Evolutionary conservation across 2,797 vertebrate genomes (phyloP).

Genomic region (Chaunax sp.): DNA sequence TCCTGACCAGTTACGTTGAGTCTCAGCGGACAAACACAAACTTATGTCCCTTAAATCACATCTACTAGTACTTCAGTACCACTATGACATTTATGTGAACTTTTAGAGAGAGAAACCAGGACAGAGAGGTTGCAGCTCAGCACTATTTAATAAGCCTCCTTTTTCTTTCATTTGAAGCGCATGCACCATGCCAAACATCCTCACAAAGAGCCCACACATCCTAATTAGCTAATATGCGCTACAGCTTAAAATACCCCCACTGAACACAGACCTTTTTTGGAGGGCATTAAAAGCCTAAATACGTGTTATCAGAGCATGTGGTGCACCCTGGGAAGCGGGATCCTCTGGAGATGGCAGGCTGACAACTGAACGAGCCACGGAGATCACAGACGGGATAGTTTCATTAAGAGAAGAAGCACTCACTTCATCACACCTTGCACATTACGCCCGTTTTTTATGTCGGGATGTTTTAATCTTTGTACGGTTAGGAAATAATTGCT

Average conservation of each 20-base stretch:
- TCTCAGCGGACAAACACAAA: conserved; percentile 26
- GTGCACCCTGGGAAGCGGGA: conserved; percentile 64
- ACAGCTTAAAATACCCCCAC: conserved; percentile 73
- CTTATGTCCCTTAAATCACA: conserved; percentile 24
- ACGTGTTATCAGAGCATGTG: conserved; percentile 75
- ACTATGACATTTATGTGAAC: conserved; percentile 62
- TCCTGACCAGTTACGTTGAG: conserved; percentile 5
- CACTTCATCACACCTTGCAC: conserved; percentile 68
- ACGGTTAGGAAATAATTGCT: conserved; percentile 62
- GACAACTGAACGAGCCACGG: conserved; percentile 57
- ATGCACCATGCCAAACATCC: conserved; percentile 70
- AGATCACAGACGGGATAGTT: conserved; percentile 74
- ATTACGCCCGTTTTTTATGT: conserved; percentile 63
- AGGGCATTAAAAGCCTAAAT: conserved; percentile 73
- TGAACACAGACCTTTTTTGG: conserved; percentile 63
- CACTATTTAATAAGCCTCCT: conserved; percentile 71
- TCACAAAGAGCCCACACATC: conserved; percentile 71
- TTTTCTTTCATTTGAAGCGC: conserved; percentile 72
- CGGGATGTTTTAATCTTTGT: conserved; percentile 69
- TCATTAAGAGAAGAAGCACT: conserved; percentile 64
- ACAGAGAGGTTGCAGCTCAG: conserved; percentile 65
- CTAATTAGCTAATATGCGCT: conserved; percentile 78
- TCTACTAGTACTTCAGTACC: conserved; percentile 6
- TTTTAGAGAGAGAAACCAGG: conserved; percentile 54
- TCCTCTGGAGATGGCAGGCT: conserved; percentile 70